Base-by-base conservation (phyloP, 2,113 vertebrate genomes). In the Platichthys stellatus region DNA sequence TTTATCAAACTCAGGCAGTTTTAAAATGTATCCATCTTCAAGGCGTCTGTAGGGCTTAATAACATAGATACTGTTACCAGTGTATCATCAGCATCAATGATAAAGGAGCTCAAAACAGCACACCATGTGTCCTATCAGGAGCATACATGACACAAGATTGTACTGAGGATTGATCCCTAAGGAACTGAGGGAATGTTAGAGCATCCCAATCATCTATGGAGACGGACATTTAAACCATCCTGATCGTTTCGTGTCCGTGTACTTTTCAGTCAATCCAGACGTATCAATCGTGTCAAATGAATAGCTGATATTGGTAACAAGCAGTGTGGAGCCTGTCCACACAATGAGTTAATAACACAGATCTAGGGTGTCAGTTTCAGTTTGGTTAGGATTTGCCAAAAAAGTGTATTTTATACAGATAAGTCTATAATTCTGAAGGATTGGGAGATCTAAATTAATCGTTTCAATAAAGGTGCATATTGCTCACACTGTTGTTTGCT, bases 281-380 rank as follows among this genome's bases (percentile, higher is more conserved):
- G 24, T 18, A 69, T 59, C 59, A 63, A 40, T 74, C 28, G 28
- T 64, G 38, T 69, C 13, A 74, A 69, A 38, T 40, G 28, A 17
- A 74, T 20, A 18, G 26, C 17, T 38, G 17, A 15, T 24, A 57
- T 21, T 68, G n/a, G 57, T 51, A n/a, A 12, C 26, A 61, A 45
- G 26, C 3, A 51, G 20, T 23, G 21, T 40, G 20, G 12, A 51
- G 13, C 56, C 47, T 2, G 0, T 3, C 12, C 1, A 57, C 35
- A 57, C 56, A 70, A 61, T 61, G 2, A 31, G 69, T 9, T 13
- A 2, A 15, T 54, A 35, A 62, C 18, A 45, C 23, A 31, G 23
- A 31, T 31, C 28, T 5, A 73, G 12, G 17, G 23, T 5, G 15
- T 1, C n/a, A 11, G 12, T 59, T 31, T 57, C 21, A 3, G 51